Conservation (phyloP, 2,797 vertebrate genomes). For the Dicrostonyx torquatus region DNA sequence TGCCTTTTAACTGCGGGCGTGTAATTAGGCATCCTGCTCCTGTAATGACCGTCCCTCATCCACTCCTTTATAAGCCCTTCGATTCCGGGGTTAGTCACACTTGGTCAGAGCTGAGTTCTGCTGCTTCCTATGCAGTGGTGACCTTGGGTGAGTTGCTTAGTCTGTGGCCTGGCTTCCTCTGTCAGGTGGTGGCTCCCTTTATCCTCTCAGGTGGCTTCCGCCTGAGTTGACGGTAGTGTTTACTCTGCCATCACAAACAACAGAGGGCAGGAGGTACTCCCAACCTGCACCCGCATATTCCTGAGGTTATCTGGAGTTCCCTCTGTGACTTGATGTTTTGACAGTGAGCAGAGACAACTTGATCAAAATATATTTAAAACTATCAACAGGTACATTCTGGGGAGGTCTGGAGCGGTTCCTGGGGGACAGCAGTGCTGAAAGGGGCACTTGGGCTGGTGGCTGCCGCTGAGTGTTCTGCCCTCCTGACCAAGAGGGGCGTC, state of each 20-base stretch:
- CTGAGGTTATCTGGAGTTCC: background rate
- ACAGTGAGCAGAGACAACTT: background rate
- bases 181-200: background rate
- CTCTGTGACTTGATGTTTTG: background rate
- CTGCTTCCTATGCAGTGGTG: background rate
- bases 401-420: background rate
- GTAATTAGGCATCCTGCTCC: background rate
- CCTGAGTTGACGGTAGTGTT: background rate
- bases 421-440: background rate
- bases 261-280: background rate
- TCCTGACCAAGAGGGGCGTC: background rate
- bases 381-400: background rate
- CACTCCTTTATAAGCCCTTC: background rate
- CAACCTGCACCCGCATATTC: fast-evolving
- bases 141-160: background rate
- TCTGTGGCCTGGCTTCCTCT: constrained; percentile 3
- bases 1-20: background rate
- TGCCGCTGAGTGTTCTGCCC: background rate
- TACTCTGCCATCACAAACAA: fast-evolving
- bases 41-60: background rate
- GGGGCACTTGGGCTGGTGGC: background rate
- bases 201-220: background rate
- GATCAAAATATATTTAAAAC: background rate
- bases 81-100: background rate
- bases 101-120: background rate